Evolutionary conservation across 2,113 vertebrate genomes (phyloP).

Genomic region (Protobothrops mucrosquamatus): DNA sequence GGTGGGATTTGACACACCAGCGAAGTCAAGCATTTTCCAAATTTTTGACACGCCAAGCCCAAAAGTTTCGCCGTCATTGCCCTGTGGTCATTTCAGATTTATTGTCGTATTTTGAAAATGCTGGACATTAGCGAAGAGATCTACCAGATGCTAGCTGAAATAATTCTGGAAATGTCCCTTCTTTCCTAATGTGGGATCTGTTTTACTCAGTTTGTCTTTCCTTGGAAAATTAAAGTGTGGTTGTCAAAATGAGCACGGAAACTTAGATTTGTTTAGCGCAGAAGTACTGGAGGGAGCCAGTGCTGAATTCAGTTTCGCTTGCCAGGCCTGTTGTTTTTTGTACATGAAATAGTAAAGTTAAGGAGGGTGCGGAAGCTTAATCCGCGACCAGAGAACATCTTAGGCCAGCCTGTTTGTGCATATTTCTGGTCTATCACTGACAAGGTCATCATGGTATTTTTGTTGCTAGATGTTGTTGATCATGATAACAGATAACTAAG

Average conservation of each 20-base stretch:
- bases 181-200: background rate
- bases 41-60: background rate
- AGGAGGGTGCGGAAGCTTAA: background rate
- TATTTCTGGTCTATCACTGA: background rate
- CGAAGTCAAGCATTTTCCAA: background rate
- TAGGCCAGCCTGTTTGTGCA: background rate
- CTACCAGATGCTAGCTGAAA: too few relatives aligned
- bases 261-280: background rate
- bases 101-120: background rate
- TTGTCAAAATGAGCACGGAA: background rate
- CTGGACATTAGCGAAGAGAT: background rate
- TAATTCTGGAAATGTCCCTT: background rate
- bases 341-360: background rate
- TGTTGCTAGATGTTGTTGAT: background rate
- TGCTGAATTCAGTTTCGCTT: background rate
- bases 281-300: background rate
- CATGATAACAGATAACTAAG: background rate
- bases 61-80: background rate
- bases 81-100: background rate
- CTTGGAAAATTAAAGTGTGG: background rate
- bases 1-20: background rate
- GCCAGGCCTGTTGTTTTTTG: background rate
- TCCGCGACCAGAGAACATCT: background rate
- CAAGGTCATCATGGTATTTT: background rate
- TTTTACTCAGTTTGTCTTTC: background rate